Conservation (phyloP, 2,888 invertebrate species). For the Tinea trinotella region DNA sequence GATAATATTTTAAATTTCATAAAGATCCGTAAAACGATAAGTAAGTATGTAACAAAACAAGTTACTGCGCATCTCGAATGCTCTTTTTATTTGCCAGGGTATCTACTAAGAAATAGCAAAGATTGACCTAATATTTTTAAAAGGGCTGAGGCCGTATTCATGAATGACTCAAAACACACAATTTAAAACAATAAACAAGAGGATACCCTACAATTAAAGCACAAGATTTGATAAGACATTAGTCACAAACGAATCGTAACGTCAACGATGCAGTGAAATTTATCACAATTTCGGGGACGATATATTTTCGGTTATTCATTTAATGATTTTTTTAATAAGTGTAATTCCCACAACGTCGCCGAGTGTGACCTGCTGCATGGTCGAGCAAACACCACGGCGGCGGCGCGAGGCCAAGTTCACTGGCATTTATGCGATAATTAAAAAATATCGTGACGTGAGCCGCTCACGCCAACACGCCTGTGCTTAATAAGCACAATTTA, state of each 20-base stretch:
- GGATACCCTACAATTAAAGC: background rate
- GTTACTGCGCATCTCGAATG: no score
- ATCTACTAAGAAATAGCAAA: no score
- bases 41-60: no score
- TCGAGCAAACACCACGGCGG: slow-evolving; percentile 48
- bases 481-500: slow-evolving; percentile 2
- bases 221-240: no score
- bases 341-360: slow-evolving; percentile 34
- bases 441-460: slow-evolving; percentile 66
- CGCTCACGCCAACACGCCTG: slow-evolving; percentile 48
- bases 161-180: no score
- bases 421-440: slow-evolving; percentile 72
- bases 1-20: no score
- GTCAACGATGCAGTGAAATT: background rate
- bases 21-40: no score
- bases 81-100: no score
- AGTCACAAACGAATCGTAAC: no score
- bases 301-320: background rate
- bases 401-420: slow-evolving; percentile 70
- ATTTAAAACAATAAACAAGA: background rate
- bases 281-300: background rate
- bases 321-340: slow-evolving; percentile 16
- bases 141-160: no score
- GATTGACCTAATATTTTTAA: no score
- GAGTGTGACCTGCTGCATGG: slow-evolving; percentile 56